Base-by-base conservation (phyloP, 92 coral and sea anemone species). In the Porites cylindrica region DNA sequence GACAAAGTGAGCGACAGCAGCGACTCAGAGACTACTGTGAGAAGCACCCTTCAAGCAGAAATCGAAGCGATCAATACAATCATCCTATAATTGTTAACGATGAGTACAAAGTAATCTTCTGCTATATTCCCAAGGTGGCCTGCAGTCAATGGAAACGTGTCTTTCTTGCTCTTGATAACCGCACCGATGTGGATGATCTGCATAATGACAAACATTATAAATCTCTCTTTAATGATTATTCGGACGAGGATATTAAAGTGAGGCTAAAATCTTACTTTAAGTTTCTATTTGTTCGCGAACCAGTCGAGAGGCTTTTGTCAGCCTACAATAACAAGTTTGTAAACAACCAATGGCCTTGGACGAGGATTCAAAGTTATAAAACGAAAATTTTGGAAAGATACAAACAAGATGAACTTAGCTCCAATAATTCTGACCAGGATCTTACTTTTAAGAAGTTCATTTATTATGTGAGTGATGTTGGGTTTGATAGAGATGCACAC, bases 71-170 rank as follows among this genome's bases (percentile, higher is more conserved):
- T 29, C 61, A 0, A 29, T 29, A 29, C 32, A 4, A 29, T 29
- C 32, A 21, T 38, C 5, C 8, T 16, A 1, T 84, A 2, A 54
- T 84, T 4, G 82, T 84, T 26, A 84, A 75, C 20, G 82, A 84
- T 38, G 43, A 84, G 51, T 73, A 84, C 88, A 84, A 63, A 51
- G 73, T 75, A 8, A 0, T 84, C 29, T 84, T 14, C 24, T 84
- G 88, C 70, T 84, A 10, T 50, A 62, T 84, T 32, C 88, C 88
- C 8, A 83, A 83, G 21, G 88, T 73, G 19, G 81, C 79, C 18
- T 38, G 81, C 59, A 50, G 81, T 1, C 78, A 84, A 14, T 17
- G 78, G 82, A 84, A 75, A 18, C 58, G 29, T 21, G 59, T 84
- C 47, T 84, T 84, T 47, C 50, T 84, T 24, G 47, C 59, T 17